phyloP scores from a whole-genome alignment of 2,113 vertebrate species.

The Lampris megalopsis region DNA sequence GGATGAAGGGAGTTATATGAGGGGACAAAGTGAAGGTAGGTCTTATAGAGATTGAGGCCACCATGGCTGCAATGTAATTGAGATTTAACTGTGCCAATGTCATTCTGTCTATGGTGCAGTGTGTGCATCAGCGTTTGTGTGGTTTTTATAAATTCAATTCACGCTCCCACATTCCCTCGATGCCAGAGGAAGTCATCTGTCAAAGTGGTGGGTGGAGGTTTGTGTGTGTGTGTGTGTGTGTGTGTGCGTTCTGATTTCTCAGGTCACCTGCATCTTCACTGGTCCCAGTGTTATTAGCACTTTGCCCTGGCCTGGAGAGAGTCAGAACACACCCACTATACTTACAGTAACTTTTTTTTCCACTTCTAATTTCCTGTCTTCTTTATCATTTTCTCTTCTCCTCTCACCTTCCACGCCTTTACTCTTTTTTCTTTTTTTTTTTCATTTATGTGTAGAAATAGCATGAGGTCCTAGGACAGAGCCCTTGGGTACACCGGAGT shows the following conservation, averaged over 20 bases:
- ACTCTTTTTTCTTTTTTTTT: background rate
- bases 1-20: background rate
- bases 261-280: constrained; percentile 42
- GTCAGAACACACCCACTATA: constrained; percentile 4
- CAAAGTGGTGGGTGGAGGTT: constrained; percentile 33
- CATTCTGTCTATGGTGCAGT: constrained; percentile 25
- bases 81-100: constrained; percentile 53
- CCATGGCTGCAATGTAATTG: constrained; percentile 30
- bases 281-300: constrained; percentile 65
- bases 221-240: constrained; percentile 21
- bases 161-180: constrained; percentile 41
- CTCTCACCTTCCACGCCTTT: background rate
- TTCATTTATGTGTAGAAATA: constrained; percentile 28
- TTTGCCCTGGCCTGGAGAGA: constrained; percentile 53
- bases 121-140: constrained; percentile 6
- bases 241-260: constrained; percentile 56
- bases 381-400: background rate
- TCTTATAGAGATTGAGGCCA: constrained; percentile 47
- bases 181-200: constrained; percentile 57
- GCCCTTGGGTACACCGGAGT: constrained; percentile 11
- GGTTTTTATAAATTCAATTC: constrained; percentile 56
- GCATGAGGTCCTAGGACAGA: constrained; percentile 28
- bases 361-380: background rate
- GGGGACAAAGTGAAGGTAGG: constrained; percentile 12
- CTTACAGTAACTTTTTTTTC: background rate